These are phyloP conservation scores for Enteromius anoplus DNA, from an alignment of 2,797 vertebrate species.

Conservation along the genomic window DNA sequence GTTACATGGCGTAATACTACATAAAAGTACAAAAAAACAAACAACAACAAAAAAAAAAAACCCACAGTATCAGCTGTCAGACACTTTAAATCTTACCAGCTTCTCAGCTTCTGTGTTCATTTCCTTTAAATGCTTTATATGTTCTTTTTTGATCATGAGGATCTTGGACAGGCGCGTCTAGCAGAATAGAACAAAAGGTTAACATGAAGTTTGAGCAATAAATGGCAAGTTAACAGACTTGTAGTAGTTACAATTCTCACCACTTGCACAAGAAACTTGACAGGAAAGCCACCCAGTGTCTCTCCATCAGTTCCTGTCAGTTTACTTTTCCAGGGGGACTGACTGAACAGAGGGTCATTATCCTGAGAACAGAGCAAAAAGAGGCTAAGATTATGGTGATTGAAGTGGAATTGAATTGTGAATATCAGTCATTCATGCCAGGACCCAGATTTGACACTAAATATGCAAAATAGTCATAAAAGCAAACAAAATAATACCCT, in stretches of 20 bases:
- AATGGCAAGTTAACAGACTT: not conserved
- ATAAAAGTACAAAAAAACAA: not conserved
- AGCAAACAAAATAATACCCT: not conserved
- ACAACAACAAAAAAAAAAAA: not conserved
- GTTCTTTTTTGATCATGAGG: conserved; percentile 99
- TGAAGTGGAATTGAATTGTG: not conserved
- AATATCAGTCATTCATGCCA: not conserved
- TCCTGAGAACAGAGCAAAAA: conserved; percentile 75
- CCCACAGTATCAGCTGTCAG: not conserved
- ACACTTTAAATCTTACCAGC: conserved; percentile 77
- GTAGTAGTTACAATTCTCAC: conserved; percentile 74
- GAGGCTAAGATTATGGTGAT: not conserved
- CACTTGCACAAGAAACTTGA: conserved; percentile 98
- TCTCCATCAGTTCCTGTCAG: conserved; percentile 89
- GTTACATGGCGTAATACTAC: not conserved
- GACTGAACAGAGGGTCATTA: conserved; percentile 90
- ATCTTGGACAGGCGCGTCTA: conserved; percentile 98
- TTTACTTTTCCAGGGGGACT: conserved; percentile 94
- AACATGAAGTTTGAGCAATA: too few relatives aligned
- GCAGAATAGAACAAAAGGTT: conserved; percentile 4
- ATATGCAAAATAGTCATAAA: not conserved
- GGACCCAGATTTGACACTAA: not conserved
- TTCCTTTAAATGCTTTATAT: conserved; percentile 96
- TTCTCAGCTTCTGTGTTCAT: conserved; percentile 99
- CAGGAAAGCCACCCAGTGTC: conserved; percentile 96